Conservation (phyloP, 2,888 invertebrate species). For the Drosophila kuntzei region DNA sequence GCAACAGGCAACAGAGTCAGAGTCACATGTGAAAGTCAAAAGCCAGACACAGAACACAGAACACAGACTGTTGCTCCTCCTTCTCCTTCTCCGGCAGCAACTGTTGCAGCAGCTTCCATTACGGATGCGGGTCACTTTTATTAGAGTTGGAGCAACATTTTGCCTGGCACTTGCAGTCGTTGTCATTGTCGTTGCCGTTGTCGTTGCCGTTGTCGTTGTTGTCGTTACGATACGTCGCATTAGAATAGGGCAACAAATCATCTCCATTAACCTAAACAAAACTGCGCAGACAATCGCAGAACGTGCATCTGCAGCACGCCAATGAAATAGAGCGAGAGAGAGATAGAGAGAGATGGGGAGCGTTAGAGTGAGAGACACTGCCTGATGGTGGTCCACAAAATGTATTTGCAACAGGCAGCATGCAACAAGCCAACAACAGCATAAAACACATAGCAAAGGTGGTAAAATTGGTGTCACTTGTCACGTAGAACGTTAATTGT, state of each 20-base stretch:
- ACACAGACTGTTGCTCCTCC: conserved; percentile 29
- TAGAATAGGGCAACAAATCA: conserved; percentile 82
- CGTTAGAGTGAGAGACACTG: conserved; percentile 20
- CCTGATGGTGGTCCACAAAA: conserved; percentile 74
- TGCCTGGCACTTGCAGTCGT: conserved; percentile 45
- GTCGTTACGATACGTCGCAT: conserved; percentile 58
- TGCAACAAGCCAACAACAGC: conserved; percentile 50
- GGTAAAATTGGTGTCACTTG: conserved; percentile 84
- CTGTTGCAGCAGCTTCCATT: conserved; percentile 30
- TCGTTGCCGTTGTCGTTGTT: conserved; percentile 27
- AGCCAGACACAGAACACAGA: conserved; percentile 28
- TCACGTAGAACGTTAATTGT: conserved; percentile 82
- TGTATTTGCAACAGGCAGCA: conserved; percentile 32
- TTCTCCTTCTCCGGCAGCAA: not conserved
- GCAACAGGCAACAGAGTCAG: conserved; percentile 25
- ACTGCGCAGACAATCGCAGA: conserved; percentile 80
- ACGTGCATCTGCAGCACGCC: conserved; percentile 82
- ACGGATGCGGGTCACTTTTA: conserved; percentile 51
- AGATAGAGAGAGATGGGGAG: not conserved
- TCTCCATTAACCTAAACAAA: conserved; percentile 83
- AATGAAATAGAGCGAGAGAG: conserved; percentile 26
- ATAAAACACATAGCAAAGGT: conserved; percentile 75
- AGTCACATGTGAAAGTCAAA: conserved; percentile 66
- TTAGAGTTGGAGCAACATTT: conserved; percentile 56
- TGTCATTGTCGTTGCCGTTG: conserved; percentile 13